These are phyloP conservation scores for Vidua macroura DNA, from an alignment of 2,113 vertebrate species.

Conservation along the genomic window DNA sequence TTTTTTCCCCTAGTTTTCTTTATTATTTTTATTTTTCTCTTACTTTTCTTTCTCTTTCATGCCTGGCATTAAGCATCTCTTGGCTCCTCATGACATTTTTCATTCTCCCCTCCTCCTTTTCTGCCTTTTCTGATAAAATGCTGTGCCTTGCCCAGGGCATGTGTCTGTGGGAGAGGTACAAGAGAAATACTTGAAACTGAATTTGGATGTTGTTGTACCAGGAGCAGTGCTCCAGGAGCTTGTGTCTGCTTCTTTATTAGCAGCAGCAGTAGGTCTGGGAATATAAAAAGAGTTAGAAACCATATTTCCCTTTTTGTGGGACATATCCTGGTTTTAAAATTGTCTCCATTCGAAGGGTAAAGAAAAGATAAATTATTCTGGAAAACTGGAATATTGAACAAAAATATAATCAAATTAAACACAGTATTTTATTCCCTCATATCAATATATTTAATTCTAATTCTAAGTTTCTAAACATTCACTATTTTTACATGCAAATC, in stretches of 20 bases:
- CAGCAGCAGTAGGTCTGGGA: background rate
- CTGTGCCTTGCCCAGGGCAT: background rate
- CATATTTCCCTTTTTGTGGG: background rate
- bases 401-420: background rate
- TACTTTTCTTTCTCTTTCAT: background rate
- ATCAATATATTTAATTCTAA: background rate
- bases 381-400: background rate
- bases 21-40: background rate
- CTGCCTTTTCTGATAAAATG: background rate
- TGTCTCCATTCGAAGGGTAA: background rate
- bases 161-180: background rate
- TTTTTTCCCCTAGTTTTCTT: background rate
- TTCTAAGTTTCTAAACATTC: background rate
- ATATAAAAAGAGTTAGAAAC: background rate
- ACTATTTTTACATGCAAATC: background rate
- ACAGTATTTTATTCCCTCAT: background rate
- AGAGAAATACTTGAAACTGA: constrained; percentile 8
- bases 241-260: background rate
- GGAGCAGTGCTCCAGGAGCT: background rate
- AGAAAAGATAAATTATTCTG: background rate
- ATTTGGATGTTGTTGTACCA: background rate
- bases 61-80: background rate
- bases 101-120: background rate
- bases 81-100: background rate
- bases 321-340: background rate